Evolutionary conservation across 2,113 vertebrate genomes (phyloP).

Genomic region (Rhinopomastus cyanomelas): DNA sequence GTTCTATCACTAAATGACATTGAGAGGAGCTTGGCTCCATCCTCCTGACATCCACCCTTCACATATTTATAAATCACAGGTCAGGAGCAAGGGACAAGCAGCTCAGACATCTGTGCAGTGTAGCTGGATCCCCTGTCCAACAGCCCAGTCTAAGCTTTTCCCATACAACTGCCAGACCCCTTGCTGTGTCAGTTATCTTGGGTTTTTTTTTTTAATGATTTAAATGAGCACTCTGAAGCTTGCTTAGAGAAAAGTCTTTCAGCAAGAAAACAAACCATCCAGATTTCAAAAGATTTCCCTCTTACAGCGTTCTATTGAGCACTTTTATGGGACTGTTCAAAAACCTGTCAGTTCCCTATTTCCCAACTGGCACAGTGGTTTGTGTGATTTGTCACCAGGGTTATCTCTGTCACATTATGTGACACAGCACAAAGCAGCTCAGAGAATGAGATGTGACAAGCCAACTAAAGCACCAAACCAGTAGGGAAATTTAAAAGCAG

Average conservation of each 20-base stretch:
- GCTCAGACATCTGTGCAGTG: background rate
- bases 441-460: conserved; percentile 51
- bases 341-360: conserved; percentile 22
- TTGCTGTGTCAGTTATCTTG: background rate
- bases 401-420: conserved; percentile 9
- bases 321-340: conserved; percentile 8
- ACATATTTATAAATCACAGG: background rate
- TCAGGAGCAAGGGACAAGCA: background rate
- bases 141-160: background rate
- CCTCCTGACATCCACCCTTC: no score
- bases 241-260: background rate
- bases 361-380: background rate
- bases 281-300: background rate
- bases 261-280: background rate
- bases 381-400: conserved; percentile 38
- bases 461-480: background rate
- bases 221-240: background rate
- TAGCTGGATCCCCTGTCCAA: background rate
- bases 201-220: background rate
- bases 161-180: rapidly evolving
- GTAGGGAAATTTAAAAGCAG: conserved; percentile 12
- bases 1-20: no score
- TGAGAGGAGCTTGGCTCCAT: no score
- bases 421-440: conserved; percentile 30
- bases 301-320: background rate